These are phyloP conservation scores for Buathra laborator DNA, from an alignment of 2,888 invertebrate genomes.

Conservation along the genomic window DNA sequence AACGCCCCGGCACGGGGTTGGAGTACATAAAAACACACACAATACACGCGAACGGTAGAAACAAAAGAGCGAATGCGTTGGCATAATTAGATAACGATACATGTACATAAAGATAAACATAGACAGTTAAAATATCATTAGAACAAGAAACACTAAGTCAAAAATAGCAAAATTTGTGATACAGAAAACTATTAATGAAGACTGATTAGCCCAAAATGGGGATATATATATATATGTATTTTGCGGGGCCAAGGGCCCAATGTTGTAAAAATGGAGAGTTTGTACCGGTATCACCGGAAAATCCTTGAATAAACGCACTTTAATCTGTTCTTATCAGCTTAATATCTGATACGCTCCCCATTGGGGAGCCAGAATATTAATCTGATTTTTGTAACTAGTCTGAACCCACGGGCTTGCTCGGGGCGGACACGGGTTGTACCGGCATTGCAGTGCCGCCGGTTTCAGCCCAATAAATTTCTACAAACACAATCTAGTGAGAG, in stretches of 20 bases:
- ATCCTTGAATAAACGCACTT: background rate
- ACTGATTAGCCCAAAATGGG: slow-evolving; percentile 67
- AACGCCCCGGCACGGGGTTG: no score
- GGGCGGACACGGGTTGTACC: slow-evolving; percentile 23
- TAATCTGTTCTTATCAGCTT: slow-evolving; percentile 62
- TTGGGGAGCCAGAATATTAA: slow-evolving; percentile 59
- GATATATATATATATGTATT: slow-evolving; percentile 64
- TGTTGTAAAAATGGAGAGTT: background rate
- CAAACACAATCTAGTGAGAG: no score
- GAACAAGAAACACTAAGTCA: no score
- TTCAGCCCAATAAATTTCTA: background rate
- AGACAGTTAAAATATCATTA: slow-evolving; percentile 4
- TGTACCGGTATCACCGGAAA: background rate
- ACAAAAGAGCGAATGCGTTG: no score
- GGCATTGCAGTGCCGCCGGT: slow-evolving; percentile 41
- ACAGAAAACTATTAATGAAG: background rate
- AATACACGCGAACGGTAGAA: background rate
- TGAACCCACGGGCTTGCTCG: background rate
- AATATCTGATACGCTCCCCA: slow-evolving; percentile 60
- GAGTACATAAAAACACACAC: background rate
- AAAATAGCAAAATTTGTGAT: slow-evolving; percentile 15
- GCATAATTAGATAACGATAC: no score
- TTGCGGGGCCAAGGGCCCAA: background rate
- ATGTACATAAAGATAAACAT: no score
- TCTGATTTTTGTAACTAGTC: slow-evolving; percentile 24